Conservation (phyloP, 2,113 vertebrate genomes). For the Loxodonta africana region DNA sequence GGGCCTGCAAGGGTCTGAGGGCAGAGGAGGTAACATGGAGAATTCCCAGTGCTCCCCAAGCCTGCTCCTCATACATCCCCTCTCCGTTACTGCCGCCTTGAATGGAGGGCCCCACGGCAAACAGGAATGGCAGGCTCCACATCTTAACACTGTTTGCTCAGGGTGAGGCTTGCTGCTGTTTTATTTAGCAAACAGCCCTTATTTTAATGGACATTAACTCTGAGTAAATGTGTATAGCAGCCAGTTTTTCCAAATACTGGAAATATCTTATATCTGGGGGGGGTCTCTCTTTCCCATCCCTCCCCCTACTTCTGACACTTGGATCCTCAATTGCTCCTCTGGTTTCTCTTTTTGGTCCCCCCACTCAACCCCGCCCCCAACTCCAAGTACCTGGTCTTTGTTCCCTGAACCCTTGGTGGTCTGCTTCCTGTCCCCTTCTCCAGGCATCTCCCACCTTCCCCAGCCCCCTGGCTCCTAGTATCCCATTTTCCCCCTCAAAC, state of each 20-base stretch:
- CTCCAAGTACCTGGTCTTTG: constrained; percentile 58
- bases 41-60: not conserved
- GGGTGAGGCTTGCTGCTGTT: not conserved
- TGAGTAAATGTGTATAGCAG: not conserved
- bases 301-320: constrained; percentile 51
- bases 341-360: constrained; percentile 64
- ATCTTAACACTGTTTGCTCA: not conserved
- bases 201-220: not conserved
- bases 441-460: constrained; percentile 56
- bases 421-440: constrained; percentile 46
- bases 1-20: not conserved
- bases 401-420: constrained; percentile 72
- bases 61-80: too few relatives aligned
- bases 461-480: constrained; percentile 64
- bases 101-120: not conserved
- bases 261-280: too few relatives aligned
- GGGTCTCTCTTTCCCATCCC: too few relatives aligned
- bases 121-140: not conserved
- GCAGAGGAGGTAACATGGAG: not conserved
- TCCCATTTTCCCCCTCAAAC: constrained; percentile 63
- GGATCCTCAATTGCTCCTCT: constrained; percentile 67
- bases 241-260: not conserved
- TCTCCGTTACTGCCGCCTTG: not conserved
- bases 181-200: not conserved
- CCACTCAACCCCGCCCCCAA: constrained; percentile 9